phyloP scores from a whole-genome alignment of 2,113 vertebrate species.

The Zeus faber region DNA sequence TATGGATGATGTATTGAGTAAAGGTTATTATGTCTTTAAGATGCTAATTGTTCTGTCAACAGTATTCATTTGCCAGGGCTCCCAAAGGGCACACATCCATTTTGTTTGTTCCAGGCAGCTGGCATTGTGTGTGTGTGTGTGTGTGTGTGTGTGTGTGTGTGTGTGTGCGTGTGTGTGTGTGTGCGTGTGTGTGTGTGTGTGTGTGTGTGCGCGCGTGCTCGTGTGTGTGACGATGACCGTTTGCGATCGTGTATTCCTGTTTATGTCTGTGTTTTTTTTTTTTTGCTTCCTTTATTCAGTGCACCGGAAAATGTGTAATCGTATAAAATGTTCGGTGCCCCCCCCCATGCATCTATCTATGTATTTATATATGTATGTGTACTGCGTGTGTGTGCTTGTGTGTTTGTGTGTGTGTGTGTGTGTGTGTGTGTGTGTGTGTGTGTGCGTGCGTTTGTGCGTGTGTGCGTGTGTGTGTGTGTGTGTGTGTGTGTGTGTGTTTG shows the following conservation, averaged over 20 bases:
- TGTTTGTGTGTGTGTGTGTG: constrained; percentile 18
- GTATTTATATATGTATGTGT: constrained; percentile 20
- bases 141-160: neutral
- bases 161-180: constrained; percentile 2
- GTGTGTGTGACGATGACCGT: no score
- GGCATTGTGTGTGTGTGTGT: constrained; percentile 43
- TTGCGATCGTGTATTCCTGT: no score
- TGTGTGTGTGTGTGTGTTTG: constrained; percentile 3
- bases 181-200: neutral
- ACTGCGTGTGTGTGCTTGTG: neutral
- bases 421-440: constrained; percentile 12
- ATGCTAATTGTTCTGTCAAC: constrained; percentile 89
- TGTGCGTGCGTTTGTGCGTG: neutral
- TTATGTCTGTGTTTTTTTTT: constrained; percentile 17
- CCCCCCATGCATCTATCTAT: constrained; percentile 15
- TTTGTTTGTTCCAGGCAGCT: constrained; percentile 69
- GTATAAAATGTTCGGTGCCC: no score
- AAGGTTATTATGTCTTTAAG: constrained; percentile 86
- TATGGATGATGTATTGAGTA: constrained; percentile 81
- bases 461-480: constrained; percentile 3
- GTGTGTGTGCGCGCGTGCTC: no score
- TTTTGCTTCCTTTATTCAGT: no score
- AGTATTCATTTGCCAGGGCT: constrained; percentile 81
- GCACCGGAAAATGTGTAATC: no score
- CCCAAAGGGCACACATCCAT: constrained; percentile 79